Evolutionary conservation across 2,888 invertebrate species (phyloP), one percentile per base, ranked within the genome.

Genomic region (Thereva nobilitata): DNA sequence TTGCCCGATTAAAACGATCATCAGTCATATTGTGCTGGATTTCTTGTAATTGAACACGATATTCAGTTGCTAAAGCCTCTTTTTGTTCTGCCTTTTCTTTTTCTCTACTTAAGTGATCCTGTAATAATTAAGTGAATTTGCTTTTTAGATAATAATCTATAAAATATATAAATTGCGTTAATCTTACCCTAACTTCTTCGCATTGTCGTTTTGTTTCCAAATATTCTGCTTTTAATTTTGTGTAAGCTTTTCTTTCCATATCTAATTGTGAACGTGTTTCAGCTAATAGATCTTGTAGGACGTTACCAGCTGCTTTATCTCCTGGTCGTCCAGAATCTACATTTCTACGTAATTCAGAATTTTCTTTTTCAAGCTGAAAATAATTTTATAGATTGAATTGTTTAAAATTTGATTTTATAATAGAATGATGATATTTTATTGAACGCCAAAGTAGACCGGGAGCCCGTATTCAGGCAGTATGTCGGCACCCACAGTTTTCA

Each of bases 261-360:
- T 79, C 86, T n/a, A 85, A 81, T 72, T 88, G 87, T 63, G 84
- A 83, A 40, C 86, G 82, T 7, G 86, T 83, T 64, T 84, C 83
- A 45, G 82, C 81, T 49, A 89, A 74, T 9, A 87, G 76, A 55
- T 82, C 81, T 72, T 87, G 86, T 63, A 87, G 76, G n/a, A 84
- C 83, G 64, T 84, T 83, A 0, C 84, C 77, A 8, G 82, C 82
- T 45, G 76, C 80, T 72, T 81, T 80, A 70, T 84, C 84, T 69
- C 47, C 76, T 12, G 47, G 47, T 49, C 45, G 4, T 45, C 54
- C 23, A 5, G 55, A 37, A 4, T 37, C 4, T 54, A 12, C 37
- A 12, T 44, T 12, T 45, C 6, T 54, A 37, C 54, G 12, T 7
- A 64, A 12, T 47, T 45, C 45, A 10, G 45, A 47, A 38, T 50